These are phyloP conservation scores for Drosophila repleta DNA, from an alignment of 1,140 invertebrate species.

Conservation along the genomic window DNA sequence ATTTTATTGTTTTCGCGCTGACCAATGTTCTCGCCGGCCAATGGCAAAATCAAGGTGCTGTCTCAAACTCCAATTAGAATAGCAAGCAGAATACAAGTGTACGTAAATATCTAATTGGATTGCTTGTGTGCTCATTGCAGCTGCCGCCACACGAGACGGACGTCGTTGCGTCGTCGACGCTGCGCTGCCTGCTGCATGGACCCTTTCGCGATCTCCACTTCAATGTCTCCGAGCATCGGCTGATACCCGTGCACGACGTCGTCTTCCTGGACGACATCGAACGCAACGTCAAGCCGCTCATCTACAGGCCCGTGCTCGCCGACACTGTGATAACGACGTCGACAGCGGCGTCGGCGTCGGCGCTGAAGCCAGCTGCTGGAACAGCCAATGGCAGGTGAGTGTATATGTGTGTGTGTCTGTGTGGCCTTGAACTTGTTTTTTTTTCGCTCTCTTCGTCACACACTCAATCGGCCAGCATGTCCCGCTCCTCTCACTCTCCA, in stretches of 20 bases:
- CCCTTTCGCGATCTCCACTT: conserved; percentile 77
- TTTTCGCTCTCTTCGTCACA: background rate
- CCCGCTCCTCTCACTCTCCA: background rate
- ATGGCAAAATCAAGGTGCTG: conserved; percentile 76
- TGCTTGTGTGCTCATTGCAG: conserved; percentile 51
- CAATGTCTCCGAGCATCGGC: conserved; percentile 63
- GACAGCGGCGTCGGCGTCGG: conserved; percentile 6
- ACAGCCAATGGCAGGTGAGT: conserved; percentile 55
- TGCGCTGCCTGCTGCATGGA: conserved; percentile 73
- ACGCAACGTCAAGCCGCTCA: conserved; percentile 67
- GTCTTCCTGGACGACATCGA: conserved; percentile 80
- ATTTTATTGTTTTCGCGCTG: conserved; percentile 11
- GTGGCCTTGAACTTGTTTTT: conserved; percentile 64
- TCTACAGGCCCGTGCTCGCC: conserved; percentile 69
- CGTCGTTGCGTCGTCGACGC: conserved; percentile 51
- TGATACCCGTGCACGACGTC: conserved; percentile 75
- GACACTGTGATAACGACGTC: conserved; percentile 25
- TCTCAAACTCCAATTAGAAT: conserved; percentile 12
- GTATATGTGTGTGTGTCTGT: conserved; percentile 2
- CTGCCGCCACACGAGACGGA: conserved; percentile 61
- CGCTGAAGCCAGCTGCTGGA: conserved; percentile 11
- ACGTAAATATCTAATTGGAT: background rate
- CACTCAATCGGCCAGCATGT: background rate
- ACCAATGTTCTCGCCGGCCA: conserved; percentile 75
- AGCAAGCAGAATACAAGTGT: background rate